Evolutionary conservation across 2,797 vertebrate species (phyloP).

Genomic region (Adelosebastes latens): DNA sequence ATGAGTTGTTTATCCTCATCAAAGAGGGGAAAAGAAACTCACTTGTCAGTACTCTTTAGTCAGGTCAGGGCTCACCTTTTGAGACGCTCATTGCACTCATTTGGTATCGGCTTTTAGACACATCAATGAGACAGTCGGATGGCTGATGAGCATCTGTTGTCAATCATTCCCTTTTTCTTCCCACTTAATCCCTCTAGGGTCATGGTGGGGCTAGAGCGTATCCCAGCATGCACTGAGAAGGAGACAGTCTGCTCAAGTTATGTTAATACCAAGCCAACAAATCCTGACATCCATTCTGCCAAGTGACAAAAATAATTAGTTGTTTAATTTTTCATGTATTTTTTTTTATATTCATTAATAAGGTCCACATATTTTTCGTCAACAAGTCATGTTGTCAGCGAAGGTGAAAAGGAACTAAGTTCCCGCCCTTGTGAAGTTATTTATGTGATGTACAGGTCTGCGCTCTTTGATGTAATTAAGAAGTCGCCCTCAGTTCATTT

Average conservation of each 20-base stretch:
- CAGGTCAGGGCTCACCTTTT: slow-evolving; percentile 48
- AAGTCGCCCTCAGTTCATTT: slow-evolving; percentile 17
- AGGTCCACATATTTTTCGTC: background rate
- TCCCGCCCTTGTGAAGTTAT: background rate
- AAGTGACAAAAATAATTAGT: slow-evolving; percentile 19
- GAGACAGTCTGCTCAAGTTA: background rate
- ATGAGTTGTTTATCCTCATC: slow-evolving; percentile 47
- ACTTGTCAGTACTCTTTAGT: slow-evolving; percentile 30
- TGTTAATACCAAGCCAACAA: background rate
- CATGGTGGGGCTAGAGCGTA: background rate
- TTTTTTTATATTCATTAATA: slow-evolving; percentile 5
- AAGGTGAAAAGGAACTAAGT: background rate
- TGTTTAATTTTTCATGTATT: background rate
- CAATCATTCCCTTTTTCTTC: slow-evolving; percentile 34
- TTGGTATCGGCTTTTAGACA: slow-evolving; percentile 21
- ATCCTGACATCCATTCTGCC: background rate
- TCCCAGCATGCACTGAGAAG: slow-evolving; percentile 30
- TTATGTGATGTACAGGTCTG: background rate
- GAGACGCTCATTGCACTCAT: slow-evolving; percentile 28
- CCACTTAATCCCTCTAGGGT: slow-evolving; percentile 45
- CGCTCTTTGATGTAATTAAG: slow-evolving; percentile 23
- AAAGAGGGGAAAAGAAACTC: slow-evolving; percentile 18
- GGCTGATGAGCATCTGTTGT: slow-evolving; percentile 45
- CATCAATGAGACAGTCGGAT: slow-evolving; percentile 36
- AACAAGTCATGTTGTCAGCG: background rate